These are phyloP conservation scores for Coenobita brevimanus DNA, from an alignment of 1,140 invertebrate species.

Conservation along the genomic window DNA sequence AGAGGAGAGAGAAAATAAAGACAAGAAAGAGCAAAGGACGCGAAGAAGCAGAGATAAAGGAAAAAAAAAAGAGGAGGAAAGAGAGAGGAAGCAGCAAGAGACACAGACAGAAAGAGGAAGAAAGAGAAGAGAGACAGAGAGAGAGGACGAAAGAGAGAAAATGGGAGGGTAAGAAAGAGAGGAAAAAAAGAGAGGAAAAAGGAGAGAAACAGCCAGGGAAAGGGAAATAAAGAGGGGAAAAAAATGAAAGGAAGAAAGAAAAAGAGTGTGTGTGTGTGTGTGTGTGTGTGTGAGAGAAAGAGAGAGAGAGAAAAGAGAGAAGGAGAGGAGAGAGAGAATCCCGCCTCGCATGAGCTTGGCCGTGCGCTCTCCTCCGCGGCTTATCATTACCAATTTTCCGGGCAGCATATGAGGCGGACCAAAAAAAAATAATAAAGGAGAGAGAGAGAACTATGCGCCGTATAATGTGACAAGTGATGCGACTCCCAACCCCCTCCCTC, in stretches of 20 bases:
- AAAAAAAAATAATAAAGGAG: constrained; percentile 65
- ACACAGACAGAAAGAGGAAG: not conserved
- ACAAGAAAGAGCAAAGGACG: not conserved
- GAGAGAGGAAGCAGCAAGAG: too few species aligned
- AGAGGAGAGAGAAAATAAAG: not conserved
- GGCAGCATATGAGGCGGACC: constrained; percentile 60
- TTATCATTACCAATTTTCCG: constrained; percentile 67
- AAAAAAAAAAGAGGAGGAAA: too few species aligned
- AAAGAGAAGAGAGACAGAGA: constrained; percentile 11
- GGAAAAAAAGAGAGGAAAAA: too few species aligned
- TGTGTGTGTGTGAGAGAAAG: too few species aligned
- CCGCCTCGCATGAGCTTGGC: too few species aligned
- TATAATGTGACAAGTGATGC: constrained; percentile 44
- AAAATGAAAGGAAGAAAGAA: too few species aligned
- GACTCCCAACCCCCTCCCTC: constrained; percentile 18
- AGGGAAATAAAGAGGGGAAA: too few species aligned
- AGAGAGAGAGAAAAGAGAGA: not conserved
- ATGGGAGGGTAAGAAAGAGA: too few species aligned
- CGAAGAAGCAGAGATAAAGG: too few species aligned
- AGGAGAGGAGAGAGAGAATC: not conserved
- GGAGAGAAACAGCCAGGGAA: too few species aligned
- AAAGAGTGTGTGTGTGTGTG: too few species aligned
- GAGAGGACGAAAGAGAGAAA: too few species aligned
- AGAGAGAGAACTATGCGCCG: constrained; percentile 49
- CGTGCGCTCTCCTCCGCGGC: constrained; percentile 29